Percentiles rank a stretch among this genome's conserved stretches.
phyloP scores from a whole-genome alignment of 2,113 vertebrate species.

The Myrmecophaga tridactyla region DNA sequence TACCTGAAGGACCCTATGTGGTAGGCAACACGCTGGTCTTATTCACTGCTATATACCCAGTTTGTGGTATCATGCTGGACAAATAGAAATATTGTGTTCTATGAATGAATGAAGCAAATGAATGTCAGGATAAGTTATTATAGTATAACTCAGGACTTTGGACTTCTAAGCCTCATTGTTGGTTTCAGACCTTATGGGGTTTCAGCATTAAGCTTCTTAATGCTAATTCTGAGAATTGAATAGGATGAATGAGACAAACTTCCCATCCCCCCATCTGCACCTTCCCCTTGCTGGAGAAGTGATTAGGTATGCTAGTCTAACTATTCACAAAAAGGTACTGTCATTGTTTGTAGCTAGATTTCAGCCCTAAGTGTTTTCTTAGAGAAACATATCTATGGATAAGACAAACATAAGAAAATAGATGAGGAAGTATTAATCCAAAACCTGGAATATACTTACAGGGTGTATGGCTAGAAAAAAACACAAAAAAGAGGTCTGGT shows the following conservation, averaged over 20 bases:
- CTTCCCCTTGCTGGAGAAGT: neutral
- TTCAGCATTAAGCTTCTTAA: neutral
- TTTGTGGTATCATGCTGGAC: neutral
- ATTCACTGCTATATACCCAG: neutral
- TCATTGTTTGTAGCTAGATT: neutral
- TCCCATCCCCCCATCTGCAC: too few relatives aligned
- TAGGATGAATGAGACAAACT: neutral
- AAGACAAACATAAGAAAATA: neutral
- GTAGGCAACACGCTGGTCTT: neutral
- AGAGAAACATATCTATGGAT: neutral
- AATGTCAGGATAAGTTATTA: neutral
- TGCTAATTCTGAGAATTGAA: neutral
- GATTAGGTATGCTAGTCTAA: neutral
- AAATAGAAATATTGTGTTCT: neutral
- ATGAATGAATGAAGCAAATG: neutral
- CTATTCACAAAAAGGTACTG: neutral
- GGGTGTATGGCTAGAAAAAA: slow-evolving; percentile 96
- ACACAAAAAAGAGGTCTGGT: slow-evolving; percentile 86
- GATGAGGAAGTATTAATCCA: neutral
- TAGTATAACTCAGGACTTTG: neutral
- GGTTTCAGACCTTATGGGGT: neutral
- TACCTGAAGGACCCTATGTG: neutral
- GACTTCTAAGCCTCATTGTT: neutral
- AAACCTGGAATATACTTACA: slow-evolving; percentile 86
- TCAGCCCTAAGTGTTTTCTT: neutral